Percentiles rank a stretch among this genome's conserved stretches.
Conservation (phyloP, 2,888 invertebrate genomes). For the Drosophila colorata region DNA sequence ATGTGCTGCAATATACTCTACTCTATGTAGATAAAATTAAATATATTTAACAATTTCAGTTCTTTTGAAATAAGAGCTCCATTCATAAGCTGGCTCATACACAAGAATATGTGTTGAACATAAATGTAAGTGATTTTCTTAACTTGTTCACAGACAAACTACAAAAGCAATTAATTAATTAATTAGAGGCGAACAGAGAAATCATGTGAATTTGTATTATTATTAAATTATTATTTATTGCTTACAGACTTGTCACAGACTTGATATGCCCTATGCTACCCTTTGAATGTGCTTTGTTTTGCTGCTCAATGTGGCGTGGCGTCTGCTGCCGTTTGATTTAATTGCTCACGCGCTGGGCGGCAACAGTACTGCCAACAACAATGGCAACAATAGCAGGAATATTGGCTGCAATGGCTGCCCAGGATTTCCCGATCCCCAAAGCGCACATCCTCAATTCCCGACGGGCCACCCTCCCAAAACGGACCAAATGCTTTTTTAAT, state of each 20-base stretch:
- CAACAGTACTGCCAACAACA: constrained; percentile 24
- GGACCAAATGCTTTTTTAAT: constrained; percentile 72
- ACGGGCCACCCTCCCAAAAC: not conserved
- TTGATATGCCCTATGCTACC: constrained; percentile 15
- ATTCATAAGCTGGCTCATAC: no score
- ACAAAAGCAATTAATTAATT: no score
- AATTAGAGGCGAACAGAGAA: no score
- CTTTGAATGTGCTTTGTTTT: constrained; percentile 21
- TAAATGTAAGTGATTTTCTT: no score
- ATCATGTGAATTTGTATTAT: no score
- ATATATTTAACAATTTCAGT: no score
- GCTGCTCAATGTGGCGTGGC: constrained; percentile 73
- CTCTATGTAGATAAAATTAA: no score
- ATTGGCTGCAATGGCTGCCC: constrained; percentile 47
- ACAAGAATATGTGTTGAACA: no score
- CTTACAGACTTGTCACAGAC: not conserved
- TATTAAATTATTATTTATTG: not conserved
- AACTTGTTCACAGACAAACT: no score
- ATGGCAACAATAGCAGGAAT: constrained; percentile 30
- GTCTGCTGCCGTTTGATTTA: constrained; percentile 78
- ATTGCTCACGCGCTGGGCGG: constrained; percentile 69
- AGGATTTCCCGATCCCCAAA: constrained; percentile 22
- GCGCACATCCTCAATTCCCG: constrained; percentile 1
- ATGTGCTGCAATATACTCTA: not conserved
- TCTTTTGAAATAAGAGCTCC: no score